A percentile compares a stretch with the other conserved stretches of the same genome.
Conservation (phyloP, 2,113 vertebrate species). For the Todiramphus saurophagus region DNA sequence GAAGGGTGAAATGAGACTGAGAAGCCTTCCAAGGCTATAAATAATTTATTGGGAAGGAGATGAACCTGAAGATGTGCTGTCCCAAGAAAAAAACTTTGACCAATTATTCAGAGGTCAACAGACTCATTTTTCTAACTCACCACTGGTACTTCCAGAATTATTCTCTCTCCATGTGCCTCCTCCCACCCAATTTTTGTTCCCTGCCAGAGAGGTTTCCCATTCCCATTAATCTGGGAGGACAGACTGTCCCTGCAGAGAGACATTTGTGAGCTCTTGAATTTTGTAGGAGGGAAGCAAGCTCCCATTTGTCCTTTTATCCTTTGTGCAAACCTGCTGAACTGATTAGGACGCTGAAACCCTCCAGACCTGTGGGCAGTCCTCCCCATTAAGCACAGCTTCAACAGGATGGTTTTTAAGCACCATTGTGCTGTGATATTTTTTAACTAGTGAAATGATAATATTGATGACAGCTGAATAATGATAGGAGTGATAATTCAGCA, state of each 20-base stretch:
- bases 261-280: neutral
- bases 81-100: conserved; percentile 25
- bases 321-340: neutral
- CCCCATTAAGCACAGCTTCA: neutral
- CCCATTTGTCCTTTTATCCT: neutral
- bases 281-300: neutral
- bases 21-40: conserved; percentile 52
- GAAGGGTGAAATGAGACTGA: conserved; percentile 59
- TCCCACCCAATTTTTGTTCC: neutral
- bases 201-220: neutral
- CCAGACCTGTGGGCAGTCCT: neutral
- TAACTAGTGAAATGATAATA: neutral
- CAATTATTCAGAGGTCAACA: conserved; percentile 43
- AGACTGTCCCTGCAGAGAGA: neutral
- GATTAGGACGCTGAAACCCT: neutral
- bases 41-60: conserved; percentile 53
- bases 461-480: neutral
- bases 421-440: neutral
- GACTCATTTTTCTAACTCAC: conserved; percentile 31
- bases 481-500: neutral
- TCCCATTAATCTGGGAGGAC: neutral
- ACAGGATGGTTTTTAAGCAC: neutral
- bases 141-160: conserved; percentile 21
- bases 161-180: neutral
- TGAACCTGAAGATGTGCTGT: conserved; percentile 31